Evolutionary conservation across 2,888 invertebrate species (phyloP), one percentile per base, ranked within the genome.

Genomic region (Stomorhina lunata): DNA sequence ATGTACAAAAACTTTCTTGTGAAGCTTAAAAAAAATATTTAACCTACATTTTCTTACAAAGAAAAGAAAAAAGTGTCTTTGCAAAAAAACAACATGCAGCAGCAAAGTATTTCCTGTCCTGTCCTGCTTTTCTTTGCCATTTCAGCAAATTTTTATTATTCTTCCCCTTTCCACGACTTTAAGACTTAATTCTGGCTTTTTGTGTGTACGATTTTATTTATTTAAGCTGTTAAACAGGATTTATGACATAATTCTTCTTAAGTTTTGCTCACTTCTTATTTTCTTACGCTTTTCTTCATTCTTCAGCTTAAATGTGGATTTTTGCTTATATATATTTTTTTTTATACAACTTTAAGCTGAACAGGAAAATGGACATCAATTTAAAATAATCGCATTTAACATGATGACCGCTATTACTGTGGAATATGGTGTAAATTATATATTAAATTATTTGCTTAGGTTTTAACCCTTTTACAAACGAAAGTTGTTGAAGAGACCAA

Each of bases 151-250:
- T 40, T 73, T 80, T n/a, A n/a, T 55, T 12, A 43, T 43, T 48
- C 5, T 45, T 32, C 7, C n/a, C 57, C 50, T 40, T 10, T 50
- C 12, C 27, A 59, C 76, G 50, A 76, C 27, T 66, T 65, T n/a
- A n/a, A n/a, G 9, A 29, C 2, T 61, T 53, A 59, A 57, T 72
- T 68, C 55, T 50, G 65, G 66, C 75, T 82, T 71, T 25, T 43
- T 78, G n/a, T 48, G 32, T 66, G 40, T 40, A 63, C 75, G 76
- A 55, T 76, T 77, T 77, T 80, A 73, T 73, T 61, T 77, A 22
- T 72, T 77, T 72, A 72, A 80, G 83, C 72, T 68, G 77, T 63
- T 79, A 63, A 83, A 80, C 80, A 80, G 83, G 80, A 83, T 80
- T 80, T 83, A 77, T 80, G 83, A 72, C 66, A 79, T 76, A 71